A percentile compares a stretch with the other conserved stretches of the same genome.
These are phyloP conservation scores for Limonius californicus DNA, from an alignment of 1,140 invertebrate genomes.

Conservation along the genomic window DNA sequence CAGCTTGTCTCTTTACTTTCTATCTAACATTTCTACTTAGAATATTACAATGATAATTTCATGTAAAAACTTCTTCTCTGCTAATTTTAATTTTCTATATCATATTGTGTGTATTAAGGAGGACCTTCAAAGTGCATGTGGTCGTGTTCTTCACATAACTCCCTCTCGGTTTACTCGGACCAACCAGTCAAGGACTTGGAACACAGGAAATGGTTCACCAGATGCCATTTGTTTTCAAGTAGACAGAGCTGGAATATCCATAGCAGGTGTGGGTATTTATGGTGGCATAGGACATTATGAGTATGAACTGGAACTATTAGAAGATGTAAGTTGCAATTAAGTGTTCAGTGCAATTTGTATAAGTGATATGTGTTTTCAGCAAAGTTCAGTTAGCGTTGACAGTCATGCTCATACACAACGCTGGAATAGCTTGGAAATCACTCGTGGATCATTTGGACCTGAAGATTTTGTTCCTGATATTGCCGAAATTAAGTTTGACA, in stretches of 20 bases:
- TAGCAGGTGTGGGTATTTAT: constrained; percentile 87
- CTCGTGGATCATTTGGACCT: constrained; percentile 68
- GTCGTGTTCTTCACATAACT: constrained; percentile 74
- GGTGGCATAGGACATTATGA: constrained; percentile 82
- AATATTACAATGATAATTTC: too few relatives aligned
- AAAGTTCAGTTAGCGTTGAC: constrained; percentile 40
- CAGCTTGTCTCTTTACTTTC: too few relatives aligned
- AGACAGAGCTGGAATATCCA: constrained; percentile 81
- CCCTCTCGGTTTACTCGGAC: constrained; percentile 87
- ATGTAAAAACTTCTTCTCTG: too few relatives aligned
- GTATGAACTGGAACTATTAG: constrained; percentile 88
- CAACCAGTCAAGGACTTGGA: constrained; percentile 89
- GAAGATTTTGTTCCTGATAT: constrained; percentile 76
- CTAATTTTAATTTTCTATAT: too few relatives aligned
- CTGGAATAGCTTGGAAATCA: constrained; percentile 73
- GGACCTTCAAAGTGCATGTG: constrained; percentile 60
- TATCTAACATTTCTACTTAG: too few relatives aligned
- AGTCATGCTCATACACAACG: constrained; percentile 57
- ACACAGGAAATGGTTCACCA: constrained; percentile 93
- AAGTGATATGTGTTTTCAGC: constrained; percentile 26
- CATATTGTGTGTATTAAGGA: constrained; percentile 47
- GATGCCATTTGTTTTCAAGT: constrained; percentile 94
- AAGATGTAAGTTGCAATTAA: constrained; percentile 57
- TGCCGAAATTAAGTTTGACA: constrained; percentile 87
- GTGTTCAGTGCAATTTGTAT: not conserved